Evolutionary conservation across 1,140 invertebrate genomes (phyloP).

Genomic region (Drosophila chauvacae): DNA sequence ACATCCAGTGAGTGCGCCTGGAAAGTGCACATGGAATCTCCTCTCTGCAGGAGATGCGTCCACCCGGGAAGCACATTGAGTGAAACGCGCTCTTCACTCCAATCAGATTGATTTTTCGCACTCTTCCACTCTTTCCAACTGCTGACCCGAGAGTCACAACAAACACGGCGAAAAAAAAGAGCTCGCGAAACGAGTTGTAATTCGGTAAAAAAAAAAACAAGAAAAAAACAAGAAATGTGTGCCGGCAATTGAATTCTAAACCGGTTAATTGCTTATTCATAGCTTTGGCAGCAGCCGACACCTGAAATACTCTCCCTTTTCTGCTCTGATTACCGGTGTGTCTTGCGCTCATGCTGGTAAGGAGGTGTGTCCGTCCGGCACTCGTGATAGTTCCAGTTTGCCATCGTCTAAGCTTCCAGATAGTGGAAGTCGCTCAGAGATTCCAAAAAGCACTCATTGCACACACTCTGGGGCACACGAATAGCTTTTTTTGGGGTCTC

Average conservation of each 20-base stretch:
- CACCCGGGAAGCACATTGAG: background rate
- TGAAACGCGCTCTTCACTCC: conserved; percentile 3
- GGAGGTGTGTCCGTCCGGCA: conserved; percentile 6
- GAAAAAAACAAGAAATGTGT: background rate
- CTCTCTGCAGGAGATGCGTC: background rate
- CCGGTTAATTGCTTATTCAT: conserved; percentile 51
- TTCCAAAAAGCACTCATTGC: background rate
- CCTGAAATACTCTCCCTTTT: conserved; percentile 22
- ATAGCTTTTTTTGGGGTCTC: background rate
- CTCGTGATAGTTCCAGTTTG: conserved; percentile 4
- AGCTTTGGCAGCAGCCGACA: conserved; percentile 14
- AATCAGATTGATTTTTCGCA: conserved; percentile 48
- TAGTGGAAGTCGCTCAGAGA: background rate
- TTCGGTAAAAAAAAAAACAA: background rate
- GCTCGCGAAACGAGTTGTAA: conserved; percentile 43
- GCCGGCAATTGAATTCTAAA: conserved; percentile 38
- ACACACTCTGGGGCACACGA: background rate
- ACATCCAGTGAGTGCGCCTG: conserved; percentile 1
- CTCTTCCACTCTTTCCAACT: conserved; percentile 4
- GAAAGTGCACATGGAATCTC: background rate
- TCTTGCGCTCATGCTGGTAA: conserved; percentile 1
- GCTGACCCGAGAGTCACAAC: conserved; percentile 30
- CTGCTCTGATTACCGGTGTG: background rate
- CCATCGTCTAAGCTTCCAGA: background rate
- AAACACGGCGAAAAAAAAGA: conserved; percentile 14